Base-by-base conservation (phyloP, 2,113 vertebrate genomes). In the Forbesichthys papilliferus region DNA sequence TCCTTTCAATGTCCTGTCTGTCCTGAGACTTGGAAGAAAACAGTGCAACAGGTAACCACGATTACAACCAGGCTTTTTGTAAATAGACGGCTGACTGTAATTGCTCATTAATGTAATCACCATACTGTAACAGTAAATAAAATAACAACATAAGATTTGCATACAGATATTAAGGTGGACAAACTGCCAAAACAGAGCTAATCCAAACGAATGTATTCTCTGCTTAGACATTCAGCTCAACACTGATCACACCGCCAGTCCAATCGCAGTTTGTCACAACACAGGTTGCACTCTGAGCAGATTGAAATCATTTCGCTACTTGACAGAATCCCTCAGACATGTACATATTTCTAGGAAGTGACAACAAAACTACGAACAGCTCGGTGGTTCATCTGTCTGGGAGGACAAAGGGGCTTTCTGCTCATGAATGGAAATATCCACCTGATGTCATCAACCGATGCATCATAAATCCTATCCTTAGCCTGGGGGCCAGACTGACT, bases 391-490 rank as follows among this genome's bases (percentile, higher is more conserved):
- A 81, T 82, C 86, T 73, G 65, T 34, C 1, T 48, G 1, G 61
- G 74, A 70, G 71, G 81, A 88, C 80, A 83, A 86, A 88, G 83
- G 51, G 33, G 16, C 33, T 67, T 67, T 75, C 48, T 5, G 57
- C 73, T 77, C 64, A 63, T 53, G 66, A 82, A 71, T 71, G 74
- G 79, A 84, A 85, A 84, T 52, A 83, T 75, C 75, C 79, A 86
- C 84, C 84, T 86, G 86, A 88, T 87, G 86, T 84, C 86, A 85
- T 87, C 80, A 85, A 79, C 66, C 4, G 64, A 61, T 55, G 75
- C 79, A 79, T 86, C 83, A 79, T 89, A 83, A 86, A 89, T 86
- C 84, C 76, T 36, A 52, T 73, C 79, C 78, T 77, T 68, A 60
- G 82, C 85, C 82, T 46, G 69, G 36, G 76, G 84, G 86, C 75